Evolutionary conservation across 2,113 vertebrate species (phyloP).

Genomic region (Pungitius pungitius): DNA sequence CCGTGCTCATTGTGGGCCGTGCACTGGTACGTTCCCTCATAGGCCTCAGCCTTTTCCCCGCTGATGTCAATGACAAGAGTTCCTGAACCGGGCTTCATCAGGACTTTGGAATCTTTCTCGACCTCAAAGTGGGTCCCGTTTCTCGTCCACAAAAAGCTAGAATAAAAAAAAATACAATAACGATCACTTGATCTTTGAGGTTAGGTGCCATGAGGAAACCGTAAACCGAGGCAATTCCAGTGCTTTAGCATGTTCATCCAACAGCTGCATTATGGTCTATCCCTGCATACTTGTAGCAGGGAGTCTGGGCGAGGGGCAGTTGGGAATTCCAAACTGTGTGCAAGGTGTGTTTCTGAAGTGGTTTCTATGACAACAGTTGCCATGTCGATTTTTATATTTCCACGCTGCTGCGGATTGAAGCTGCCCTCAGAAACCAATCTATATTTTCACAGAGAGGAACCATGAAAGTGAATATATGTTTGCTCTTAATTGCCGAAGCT

Average conservation of each 20-base stretch:
- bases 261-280: background rate
- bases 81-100: slow-evolving; percentile 90
- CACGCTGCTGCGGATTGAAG: slow-evolving; percentile 27
- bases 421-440: slow-evolving; percentile 15
- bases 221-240: background rate
- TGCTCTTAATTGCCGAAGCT: background rate
- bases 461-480: background rate
- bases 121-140: slow-evolving; percentile 96
- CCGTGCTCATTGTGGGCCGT: slow-evolving; percentile 91
- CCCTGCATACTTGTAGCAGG: background rate
- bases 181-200: background rate
- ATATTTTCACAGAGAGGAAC: slow-evolving; percentile 3
- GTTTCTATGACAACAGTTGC: slow-evolving; percentile 51
- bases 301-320: background rate
- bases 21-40: slow-evolving; percentile 96
- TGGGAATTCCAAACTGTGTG: slow-evolving; percentile 12
- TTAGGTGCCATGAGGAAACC: background rate
- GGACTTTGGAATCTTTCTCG: slow-evolving; percentile 90
- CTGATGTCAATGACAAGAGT: slow-evolving; percentile 93
- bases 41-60: slow-evolving; percentile 90
- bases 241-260: background rate
- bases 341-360: slow-evolving; percentile 40
- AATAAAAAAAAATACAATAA: background rate
- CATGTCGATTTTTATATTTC: slow-evolving; percentile 48
- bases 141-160: slow-evolving; percentile 95